A percentile compares a stretch with the other conserved stretches of the same genome.
Evolutionary conservation across 2,888 invertebrate species (phyloP).

Genomic region (Tryphoninae sp.): DNA sequence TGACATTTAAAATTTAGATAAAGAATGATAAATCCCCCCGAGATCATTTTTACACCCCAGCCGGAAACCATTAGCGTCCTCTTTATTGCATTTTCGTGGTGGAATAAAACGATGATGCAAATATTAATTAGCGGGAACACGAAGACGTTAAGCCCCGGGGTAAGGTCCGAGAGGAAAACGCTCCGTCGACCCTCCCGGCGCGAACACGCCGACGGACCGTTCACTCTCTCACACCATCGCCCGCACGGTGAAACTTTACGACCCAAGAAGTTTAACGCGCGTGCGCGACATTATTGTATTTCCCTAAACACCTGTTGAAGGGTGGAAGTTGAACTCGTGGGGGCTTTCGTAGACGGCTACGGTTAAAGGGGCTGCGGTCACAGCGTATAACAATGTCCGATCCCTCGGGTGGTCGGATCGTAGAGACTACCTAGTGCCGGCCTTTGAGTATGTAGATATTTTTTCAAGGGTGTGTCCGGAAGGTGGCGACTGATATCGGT

Average conservation of each 20-base stretch:
- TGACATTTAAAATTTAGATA: background rate
- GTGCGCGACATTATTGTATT: constrained; percentile 81
- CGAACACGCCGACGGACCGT: constrained; percentile 16
- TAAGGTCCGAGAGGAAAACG: constrained; percentile 43
- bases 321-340: constrained; percentile 78
- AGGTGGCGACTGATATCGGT: background rate
- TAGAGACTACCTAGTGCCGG: constrained; percentile 34
- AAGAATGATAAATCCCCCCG: background rate
- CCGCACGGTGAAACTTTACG: constrained; percentile 70
- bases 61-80: background rate
- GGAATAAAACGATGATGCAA: constrained; percentile 46
- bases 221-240: constrained; percentile 19
- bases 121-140: constrained; percentile 42
- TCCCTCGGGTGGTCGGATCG: constrained; percentile 67
- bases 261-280: constrained; percentile 77
- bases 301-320: constrained; percentile 82
- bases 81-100: constrained; percentile 2
- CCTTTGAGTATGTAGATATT: constrained; percentile 38
- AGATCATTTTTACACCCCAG: background rate
- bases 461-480: constrained; percentile 13
- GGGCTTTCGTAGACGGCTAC: constrained; percentile 66
- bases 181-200: constrained; percentile 49
- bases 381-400: constrained; percentile 76
- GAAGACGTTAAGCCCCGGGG: constrained; percentile 8
- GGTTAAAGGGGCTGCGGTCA: constrained; percentile 79